Conservation (phyloP, 2,797 vertebrate species). For the Tauraco hartlaubi region DNA sequence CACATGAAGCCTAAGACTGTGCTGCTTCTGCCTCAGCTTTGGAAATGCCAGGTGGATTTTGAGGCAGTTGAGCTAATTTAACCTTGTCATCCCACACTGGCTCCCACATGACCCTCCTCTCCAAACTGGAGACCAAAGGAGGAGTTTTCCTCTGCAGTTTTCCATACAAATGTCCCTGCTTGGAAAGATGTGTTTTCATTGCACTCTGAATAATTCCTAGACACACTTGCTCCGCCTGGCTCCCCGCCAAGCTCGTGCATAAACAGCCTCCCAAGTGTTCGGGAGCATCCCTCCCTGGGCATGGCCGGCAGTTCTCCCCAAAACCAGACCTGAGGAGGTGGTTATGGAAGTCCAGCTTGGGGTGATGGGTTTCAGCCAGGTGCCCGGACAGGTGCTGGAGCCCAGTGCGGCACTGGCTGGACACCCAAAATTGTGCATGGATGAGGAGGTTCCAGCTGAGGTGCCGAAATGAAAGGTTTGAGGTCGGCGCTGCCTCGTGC, state of each 20-base stretch:
- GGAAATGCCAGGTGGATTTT: not conserved
- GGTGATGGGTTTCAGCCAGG: not conserved
- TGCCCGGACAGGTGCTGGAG: no score
- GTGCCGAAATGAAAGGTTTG: not conserved
- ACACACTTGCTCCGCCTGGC: not conserved
- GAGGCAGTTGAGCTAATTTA: not conserved
- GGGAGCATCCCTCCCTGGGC: not conserved
- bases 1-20: not conserved
- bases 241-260: not conserved
- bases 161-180: not conserved
- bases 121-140: not conserved
- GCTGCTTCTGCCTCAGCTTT: not conserved
- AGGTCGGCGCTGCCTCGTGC: not conserved
- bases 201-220: slow-evolving; percentile 11
- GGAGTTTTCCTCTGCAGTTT: not conserved
- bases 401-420: not conserved
- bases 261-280: not conserved
- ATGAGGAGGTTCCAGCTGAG: not conserved
- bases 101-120: not conserved
- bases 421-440: not conserved
- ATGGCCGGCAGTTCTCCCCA: not conserved
- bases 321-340: not conserved
- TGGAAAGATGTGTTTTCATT: not conserved
- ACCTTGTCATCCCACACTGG: fast-evolving
- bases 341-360: fast-evolving